Evolutionary conservation across 2,888 invertebrate genomes (phyloP).

Genomic region (Mamestra brassicae): DNA sequence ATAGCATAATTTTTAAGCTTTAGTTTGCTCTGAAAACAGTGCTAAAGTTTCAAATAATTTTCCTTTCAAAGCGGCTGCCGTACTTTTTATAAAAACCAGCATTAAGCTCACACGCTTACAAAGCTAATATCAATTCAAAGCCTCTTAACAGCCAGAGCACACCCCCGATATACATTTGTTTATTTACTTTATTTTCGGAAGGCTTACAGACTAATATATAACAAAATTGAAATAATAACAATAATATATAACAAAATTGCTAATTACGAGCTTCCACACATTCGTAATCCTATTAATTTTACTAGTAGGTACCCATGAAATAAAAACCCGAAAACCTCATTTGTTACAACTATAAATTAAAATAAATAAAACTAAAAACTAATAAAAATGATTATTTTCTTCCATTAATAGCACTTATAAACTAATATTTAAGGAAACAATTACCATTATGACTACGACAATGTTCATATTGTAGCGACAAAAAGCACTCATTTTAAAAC

Average conservation of each 20-base stretch:
- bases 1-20: slow-evolving; percentile 75
- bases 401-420: no score
- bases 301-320: slow-evolving; percentile 24
- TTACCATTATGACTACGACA: no score
- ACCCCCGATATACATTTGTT: slow-evolving; percentile 5
- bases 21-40: slow-evolving; percentile 67
- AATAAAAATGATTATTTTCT: no score
- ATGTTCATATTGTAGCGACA: no score
- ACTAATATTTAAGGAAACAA: no score
- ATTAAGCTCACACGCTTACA: slow-evolving; percentile 75
- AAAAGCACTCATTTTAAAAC: no score
- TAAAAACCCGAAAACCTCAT: slow-evolving; percentile 27
- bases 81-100: slow-evolving; percentile 37
- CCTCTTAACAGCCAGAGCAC: slow-evolving; percentile 53
- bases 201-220: no score
- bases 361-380: no score
- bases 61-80: slow-evolving; percentile 65
- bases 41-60: slow-evolving; percentile 71
- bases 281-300: slow-evolving; percentile 54
- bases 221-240: no score
- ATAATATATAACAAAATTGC: no score
- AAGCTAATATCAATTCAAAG: slow-evolving; percentile 67
- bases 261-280: not conserved
- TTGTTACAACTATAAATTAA: slow-evolving; percentile 4
- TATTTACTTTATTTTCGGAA: no score